Percentiles rank a stretch among this genome's conserved stretches.
Conservation (phyloP, 2,888 invertebrate species). For the Ischnura elegans region DNA sequence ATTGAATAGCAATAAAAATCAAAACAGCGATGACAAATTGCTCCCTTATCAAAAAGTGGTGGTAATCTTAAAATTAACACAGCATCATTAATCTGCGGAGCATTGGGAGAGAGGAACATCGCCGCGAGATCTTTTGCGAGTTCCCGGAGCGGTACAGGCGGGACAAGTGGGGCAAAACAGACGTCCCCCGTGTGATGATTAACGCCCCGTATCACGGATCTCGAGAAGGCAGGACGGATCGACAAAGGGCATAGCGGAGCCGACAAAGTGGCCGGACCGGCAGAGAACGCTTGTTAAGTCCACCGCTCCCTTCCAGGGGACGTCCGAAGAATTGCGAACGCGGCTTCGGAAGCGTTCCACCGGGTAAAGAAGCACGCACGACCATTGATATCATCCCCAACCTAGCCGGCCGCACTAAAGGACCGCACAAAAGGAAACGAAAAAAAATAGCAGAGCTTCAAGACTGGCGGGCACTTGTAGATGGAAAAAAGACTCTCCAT, state of each 20-base stretch:
- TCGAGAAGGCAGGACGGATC: not conserved
- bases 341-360: not conserved
- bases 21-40: not conserved
- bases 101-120: not conserved
- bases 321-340: not conserved
- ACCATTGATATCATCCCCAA: not conserved
- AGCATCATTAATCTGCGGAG: constrained; percentile 36
- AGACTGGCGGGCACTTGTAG: not conserved
- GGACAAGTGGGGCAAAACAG: constrained; percentile 39
- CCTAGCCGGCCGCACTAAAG: not conserved
- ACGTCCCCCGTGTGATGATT: constrained; percentile 45
- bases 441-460: not conserved
- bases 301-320: not conserved
- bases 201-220: constrained; percentile 48
- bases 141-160: not conserved
- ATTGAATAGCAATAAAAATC: not conserved
- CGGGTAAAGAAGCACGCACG: not conserved
- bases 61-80: constrained; percentile 46
- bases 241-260: constrained; percentile 29
- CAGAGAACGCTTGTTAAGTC: not conserved
- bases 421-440: not conserved
- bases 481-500: not conserved
- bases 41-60: not conserved
- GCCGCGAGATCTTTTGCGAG: not conserved
- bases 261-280: constrained; percentile 26